phyloP scores from a whole-genome alignment of 2,888 invertebrate species.

The Stenotaenia linearis region DNA sequence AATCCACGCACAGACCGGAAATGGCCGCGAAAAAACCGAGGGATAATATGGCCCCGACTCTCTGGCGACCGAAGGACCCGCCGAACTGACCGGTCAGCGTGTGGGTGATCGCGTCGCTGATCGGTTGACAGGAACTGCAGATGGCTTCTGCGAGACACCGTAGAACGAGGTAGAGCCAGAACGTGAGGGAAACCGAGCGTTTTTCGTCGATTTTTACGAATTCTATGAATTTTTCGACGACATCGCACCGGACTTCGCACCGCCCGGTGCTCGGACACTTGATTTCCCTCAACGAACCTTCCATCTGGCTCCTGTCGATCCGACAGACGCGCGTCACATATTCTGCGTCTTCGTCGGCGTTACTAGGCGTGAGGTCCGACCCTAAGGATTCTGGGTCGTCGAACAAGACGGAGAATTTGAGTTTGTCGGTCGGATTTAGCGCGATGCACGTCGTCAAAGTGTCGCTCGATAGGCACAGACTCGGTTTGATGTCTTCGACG shows the following conservation, averaged over 20 bases:
- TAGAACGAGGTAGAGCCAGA: conserved; percentile 75
- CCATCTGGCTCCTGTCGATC: neutral
- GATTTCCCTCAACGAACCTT: neutral
- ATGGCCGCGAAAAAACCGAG: conserved; percentile 46
- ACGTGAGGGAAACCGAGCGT: conserved; percentile 50
- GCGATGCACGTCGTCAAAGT: neutral
- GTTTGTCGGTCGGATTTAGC: neutral
- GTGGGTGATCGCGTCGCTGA: conserved; percentile 81
- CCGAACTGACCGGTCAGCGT: conserved; percentile 76
- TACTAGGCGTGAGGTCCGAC: too few relatives aligned
- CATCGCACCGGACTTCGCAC: neutral
- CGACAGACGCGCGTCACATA: too few relatives aligned
- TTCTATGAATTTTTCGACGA: neutral
- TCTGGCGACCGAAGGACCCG: conserved; percentile 45
- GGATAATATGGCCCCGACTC: conserved; percentile 48
- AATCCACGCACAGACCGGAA: conserved; percentile 39
- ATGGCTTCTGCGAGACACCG: conserved; percentile 74
- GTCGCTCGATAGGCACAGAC: neutral
- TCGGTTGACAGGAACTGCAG: conserved; percentile 73
- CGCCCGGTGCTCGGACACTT: neutral
- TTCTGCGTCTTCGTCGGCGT: neutral
- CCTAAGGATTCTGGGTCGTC: neutral
- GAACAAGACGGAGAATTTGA: neutral
- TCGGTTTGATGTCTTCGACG: neutral
- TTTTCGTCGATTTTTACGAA: too few relatives aligned